These are phyloP conservation scores for human DNA, from an alignment of 2,113 vertebrate genomes.

Conservation along the genomic window DNA sequence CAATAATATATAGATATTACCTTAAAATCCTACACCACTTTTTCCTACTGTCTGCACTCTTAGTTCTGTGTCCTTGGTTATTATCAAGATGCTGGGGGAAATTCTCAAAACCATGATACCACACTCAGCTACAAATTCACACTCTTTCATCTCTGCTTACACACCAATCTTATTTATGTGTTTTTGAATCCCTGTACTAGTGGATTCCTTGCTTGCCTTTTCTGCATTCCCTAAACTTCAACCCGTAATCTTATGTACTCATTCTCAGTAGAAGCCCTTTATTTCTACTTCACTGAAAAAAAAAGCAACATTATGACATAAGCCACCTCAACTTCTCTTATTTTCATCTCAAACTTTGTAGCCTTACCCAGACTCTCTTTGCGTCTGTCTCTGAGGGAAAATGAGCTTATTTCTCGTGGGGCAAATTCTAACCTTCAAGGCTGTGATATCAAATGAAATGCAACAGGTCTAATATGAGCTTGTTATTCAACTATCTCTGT, in stretches of 20 bases:
- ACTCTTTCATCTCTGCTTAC: not conserved
- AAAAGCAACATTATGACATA: not conserved
- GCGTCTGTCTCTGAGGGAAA: not conserved
- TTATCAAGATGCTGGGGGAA: not conserved
- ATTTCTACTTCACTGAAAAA: not conserved
- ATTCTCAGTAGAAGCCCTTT: not conserved
- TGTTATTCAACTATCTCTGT: not conserved
- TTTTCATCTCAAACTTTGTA: not conserved
- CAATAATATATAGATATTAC: no score
- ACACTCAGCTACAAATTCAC: not conserved
- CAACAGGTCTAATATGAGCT: not conserved
- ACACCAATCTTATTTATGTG: not conserved
- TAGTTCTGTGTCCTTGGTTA: not conserved
- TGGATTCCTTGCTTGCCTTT: not conserved
- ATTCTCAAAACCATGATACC: not conserved
- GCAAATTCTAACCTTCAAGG: not conserved
- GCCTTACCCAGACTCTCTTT: not conserved
- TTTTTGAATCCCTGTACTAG: not conserved
- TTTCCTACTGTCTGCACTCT: not conserved
- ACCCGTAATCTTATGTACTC: not conserved
- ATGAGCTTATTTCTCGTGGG: not conserved
- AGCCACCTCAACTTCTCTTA: not conserved
- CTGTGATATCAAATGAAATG: not conserved
- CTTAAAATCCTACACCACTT: not conserved
- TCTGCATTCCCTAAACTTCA: not conserved